Evolutionary conservation across 2,888 invertebrate genomes (phyloP).

Genomic region (Phlogophora meticulosa): DNA sequence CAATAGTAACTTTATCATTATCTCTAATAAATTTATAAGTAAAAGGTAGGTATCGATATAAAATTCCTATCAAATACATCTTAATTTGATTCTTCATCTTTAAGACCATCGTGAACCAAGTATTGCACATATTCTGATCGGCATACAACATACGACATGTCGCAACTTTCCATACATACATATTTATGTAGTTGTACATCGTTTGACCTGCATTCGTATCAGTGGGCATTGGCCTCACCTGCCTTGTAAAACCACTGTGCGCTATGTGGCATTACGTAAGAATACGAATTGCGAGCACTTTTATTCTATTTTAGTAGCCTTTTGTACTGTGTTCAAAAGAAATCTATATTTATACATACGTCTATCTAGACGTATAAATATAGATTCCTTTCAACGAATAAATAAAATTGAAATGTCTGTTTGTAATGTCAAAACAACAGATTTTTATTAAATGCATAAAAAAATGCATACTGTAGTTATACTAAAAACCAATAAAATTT

Average conservation of each 20-base stretch:
- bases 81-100: not conserved
- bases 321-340: conserved; percentile 14
- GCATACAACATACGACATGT: conserved; percentile 42
- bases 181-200: conserved; percentile 46
- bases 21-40: too few relatives aligned
- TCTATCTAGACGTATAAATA: too few relatives aligned
- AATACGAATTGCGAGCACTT: conserved; percentile 35
- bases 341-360: too few relatives aligned
- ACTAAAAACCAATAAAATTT: too few relatives aligned
- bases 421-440: too few relatives aligned
- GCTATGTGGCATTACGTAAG: conserved; percentile 48
- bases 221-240: conserved; percentile 44
- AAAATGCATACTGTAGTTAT: too few relatives aligned
- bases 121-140: conserved; percentile 31
- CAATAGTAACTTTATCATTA: too few relatives aligned
- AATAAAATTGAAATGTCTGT: too few relatives aligned
- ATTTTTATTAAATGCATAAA: too few relatives aligned
- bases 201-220: conserved; percentile 65
- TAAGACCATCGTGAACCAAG: not conserved
- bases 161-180: conserved; percentile 42
- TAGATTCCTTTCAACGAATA: too few relatives aligned
- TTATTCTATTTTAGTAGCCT: conserved; percentile 24
- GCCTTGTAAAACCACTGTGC: conserved; percentile 41
- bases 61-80: not conserved
- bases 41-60: too few relatives aligned